Conservation (phyloP, 2,888 invertebrate species). For the Tetrapedia diversipes region DNA sequence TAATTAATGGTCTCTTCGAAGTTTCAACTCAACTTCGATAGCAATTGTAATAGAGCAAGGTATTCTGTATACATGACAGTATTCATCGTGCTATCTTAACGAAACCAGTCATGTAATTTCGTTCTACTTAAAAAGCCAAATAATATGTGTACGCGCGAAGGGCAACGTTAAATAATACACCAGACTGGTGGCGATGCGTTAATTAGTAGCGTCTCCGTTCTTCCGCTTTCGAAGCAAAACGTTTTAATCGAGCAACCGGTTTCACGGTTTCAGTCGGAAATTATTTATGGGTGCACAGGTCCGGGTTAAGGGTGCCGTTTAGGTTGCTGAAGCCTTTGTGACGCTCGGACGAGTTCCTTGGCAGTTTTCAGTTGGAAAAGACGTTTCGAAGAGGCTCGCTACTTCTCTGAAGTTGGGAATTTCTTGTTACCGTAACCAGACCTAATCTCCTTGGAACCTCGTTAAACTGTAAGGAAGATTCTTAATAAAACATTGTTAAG, state of each 20-base stretch:
- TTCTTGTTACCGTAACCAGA: not conserved
- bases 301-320: not conserved
- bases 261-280: not conserved
- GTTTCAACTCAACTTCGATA: too few relatives aligned
- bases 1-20: too few relatives aligned
- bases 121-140: too few relatives aligned
- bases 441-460: not conserved
- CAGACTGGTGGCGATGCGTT: constrained; percentile 8
- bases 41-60: too few relatives aligned
- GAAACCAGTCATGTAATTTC: too few relatives aligned
- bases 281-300: not conserved
- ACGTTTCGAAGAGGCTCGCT: not conserved
- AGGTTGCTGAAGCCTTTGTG: not conserved
- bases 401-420: not conserved
- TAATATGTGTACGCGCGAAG: too few relatives aligned
- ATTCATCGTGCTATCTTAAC: too few relatives aligned
- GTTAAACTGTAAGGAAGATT: not conserved
- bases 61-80: too few relatives aligned
- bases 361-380: not conserved
- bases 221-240: not conserved
- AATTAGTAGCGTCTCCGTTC: constrained; percentile 11
- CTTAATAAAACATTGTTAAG: not conserved
- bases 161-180: too few relatives aligned
- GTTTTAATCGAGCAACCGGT: constrained; percentile 1
- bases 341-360: not conserved